Evolutionary conservation across 2,797 vertebrate genomes (phyloP), one percentile per base, ranked within the genome.

Genomic region (Hippocampus kuda): DNA sequence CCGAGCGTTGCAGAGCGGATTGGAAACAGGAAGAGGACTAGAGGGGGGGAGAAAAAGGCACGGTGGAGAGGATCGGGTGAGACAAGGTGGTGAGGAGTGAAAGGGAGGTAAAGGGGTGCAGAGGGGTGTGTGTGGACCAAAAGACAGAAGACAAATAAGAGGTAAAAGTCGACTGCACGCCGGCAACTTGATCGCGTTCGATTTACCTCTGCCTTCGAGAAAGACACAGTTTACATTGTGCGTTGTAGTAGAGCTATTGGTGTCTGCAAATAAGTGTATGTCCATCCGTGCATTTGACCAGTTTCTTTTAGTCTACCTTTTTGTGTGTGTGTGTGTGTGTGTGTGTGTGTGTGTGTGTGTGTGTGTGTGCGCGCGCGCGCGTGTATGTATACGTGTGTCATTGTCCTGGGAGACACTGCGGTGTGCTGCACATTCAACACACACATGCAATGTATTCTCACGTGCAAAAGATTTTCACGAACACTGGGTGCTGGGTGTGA

Each of bases 1-100:
- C 78, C 70, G 64, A 86, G 86, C 85, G 87, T 87, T 81, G 77
- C 79, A 83, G 81, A 88, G 81, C 79, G 78, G 86, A 89, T 84
- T 85, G 89, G 82, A 87, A 88, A 86, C 87, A 89, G 89, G 86
- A 89, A 89, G 89, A 88, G 84, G 80, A 80, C 83, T 79, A 81
- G 80, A 80, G 79, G 67, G 66, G 54, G 67, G 66, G 49, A 81
- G 81, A 84, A 82, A 86, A 85, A 86, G 83, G 84, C 84, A 78
- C 70, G 83, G 85, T 86, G 84, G 80, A 87, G 63, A 70, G 69
- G 69, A 70, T 57, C 69, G 69, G 69, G 63, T 70, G 69, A 70
- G 64, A 66, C 26, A 60, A 71, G 69, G 69, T 71, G 69, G 69
- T 24, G 68, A 78, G 82, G 83, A 86, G 83, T 75, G 83, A 86